Conservation (phyloP, 2,888 invertebrate genomes). For the Sycophila texana region DNA sequence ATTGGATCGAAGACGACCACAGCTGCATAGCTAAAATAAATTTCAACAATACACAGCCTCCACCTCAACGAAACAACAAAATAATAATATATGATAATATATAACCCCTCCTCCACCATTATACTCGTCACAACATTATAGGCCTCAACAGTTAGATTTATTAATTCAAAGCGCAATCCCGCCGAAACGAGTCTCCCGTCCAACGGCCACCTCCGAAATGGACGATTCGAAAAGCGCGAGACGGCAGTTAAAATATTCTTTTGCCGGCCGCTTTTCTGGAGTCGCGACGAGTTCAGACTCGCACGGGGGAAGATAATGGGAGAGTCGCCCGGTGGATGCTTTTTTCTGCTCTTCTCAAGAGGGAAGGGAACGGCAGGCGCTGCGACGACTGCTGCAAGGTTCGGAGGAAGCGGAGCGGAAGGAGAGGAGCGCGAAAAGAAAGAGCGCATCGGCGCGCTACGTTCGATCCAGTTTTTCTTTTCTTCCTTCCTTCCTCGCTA, state of each 20-base stretch:
- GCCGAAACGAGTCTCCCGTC: no score
- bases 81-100: no score
- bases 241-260: conserved; percentile 33
- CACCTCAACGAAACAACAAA: no score
- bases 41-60: no score
- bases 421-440: conserved; percentile 30
- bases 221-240: not conserved
- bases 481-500: not conserved
- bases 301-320: conserved; percentile 37
- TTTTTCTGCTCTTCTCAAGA: conserved; percentile 56
- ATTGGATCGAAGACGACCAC: no score
- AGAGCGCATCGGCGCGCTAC: not conserved
- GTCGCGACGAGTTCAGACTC: conserved; percentile 29
- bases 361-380: conserved; percentile 2
- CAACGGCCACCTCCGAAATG: not conserved
- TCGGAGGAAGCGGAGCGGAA: conserved; percentile 25
- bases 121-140: no score
- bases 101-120: no score
- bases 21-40: no score
- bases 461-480: conserved; percentile 51
- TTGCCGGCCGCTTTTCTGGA: not conserved
- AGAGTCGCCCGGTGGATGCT: conserved; percentile 21
- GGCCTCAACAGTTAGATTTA: no score
- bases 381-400: conserved; percentile 24
- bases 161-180: no score